Evolutionary conservation across 2,888 invertebrate genomes (phyloP).

Genomic region (Acronicta psi): DNA sequence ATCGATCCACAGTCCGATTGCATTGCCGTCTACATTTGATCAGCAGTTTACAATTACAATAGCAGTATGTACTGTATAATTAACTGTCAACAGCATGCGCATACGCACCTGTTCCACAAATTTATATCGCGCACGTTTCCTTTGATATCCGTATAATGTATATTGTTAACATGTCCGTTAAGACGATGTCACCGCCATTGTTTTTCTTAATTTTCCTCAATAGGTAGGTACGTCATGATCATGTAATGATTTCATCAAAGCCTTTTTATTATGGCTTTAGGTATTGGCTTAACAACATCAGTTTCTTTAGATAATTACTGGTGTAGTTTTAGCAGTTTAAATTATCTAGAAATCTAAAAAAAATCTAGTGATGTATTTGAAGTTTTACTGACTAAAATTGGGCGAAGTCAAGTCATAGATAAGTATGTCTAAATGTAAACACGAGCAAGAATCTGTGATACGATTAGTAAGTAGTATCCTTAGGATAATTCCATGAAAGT

Average conservation of each 20-base stretch:
- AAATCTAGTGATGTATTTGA: too few species aligned
- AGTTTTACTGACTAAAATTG: too few species aligned
- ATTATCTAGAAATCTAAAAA: too few species aligned
- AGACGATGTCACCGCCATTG: constrained; percentile 15
- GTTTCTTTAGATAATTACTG: too few species aligned
- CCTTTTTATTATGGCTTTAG: too few species aligned
- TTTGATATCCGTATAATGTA: neutral
- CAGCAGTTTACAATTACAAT: constrained; percentile 6
- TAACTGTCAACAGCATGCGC: constrained; percentile 18
- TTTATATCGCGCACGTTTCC: constrained; percentile 34
- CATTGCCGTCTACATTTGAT: constrained; percentile 3
- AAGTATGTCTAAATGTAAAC: too few species aligned
- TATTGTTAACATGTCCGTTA: neutral
- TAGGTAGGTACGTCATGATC: neutral
- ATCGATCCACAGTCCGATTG: neutral
- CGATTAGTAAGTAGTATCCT: neutral
- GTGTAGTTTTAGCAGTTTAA: too few species aligned
- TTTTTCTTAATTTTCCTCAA: constrained; percentile 1
- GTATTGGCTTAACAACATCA: too few species aligned
- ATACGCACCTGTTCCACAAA: constrained; percentile 45
- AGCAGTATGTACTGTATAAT: neutral
- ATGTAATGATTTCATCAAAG: neutral
- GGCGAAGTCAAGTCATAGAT: too few species aligned
- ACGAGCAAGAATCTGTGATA: too few species aligned
- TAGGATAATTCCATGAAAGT: neutral